Evolutionary conservation across 2,888 invertebrate genomes (phyloP).

Genomic region (Drosophila nr. medialis): DNA sequence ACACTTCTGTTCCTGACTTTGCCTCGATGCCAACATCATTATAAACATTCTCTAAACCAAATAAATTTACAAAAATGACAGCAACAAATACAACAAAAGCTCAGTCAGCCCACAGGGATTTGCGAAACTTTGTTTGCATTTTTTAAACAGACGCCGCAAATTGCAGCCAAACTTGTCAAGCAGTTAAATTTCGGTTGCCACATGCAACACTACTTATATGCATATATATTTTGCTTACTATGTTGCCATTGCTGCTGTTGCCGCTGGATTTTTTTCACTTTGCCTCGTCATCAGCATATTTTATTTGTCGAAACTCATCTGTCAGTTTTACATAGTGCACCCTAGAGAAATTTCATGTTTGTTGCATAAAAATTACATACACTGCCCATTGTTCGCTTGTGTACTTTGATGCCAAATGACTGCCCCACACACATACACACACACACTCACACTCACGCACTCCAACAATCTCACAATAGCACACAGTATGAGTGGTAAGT

Average conservation of each 20-base stretch:
- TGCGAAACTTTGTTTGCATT: constrained; percentile 47
- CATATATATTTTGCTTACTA: constrained; percentile 33
- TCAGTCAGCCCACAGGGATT: constrained; percentile 42
- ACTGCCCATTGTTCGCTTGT: constrained; percentile 70
- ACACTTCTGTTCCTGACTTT: constrained; percentile 7
- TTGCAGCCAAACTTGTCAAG: constrained; percentile 65
- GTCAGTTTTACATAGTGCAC: constrained; percentile 77
- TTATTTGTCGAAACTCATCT: constrained; percentile 64
- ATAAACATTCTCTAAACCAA: constrained; percentile 50
- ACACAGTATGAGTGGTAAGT: constrained; percentile 7
- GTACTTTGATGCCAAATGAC: constrained; percentile 72
- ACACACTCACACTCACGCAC: constrained; percentile 12
- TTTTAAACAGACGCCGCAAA: constrained; percentile 68
- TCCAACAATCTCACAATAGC: constrained; percentile 11
- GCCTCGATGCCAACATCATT: constrained; percentile 40
- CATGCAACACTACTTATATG: constrained; percentile 40
- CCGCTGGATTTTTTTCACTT: constrained; percentile 36
- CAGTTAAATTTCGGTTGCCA: constrained; percentile 58
- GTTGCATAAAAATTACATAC: constrained; percentile 76
- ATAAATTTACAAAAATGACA: constrained; percentile 48
- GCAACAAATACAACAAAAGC: constrained; percentile 23
- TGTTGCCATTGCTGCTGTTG: constrained; percentile 32
- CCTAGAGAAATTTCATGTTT: constrained; percentile 76
- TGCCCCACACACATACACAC: constrained; percentile 39
- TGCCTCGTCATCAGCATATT: constrained; percentile 50